Evolutionary conservation across 2,888 invertebrate genomes (phyloP).

Genomic region (Halictus ligatus): DNA sequence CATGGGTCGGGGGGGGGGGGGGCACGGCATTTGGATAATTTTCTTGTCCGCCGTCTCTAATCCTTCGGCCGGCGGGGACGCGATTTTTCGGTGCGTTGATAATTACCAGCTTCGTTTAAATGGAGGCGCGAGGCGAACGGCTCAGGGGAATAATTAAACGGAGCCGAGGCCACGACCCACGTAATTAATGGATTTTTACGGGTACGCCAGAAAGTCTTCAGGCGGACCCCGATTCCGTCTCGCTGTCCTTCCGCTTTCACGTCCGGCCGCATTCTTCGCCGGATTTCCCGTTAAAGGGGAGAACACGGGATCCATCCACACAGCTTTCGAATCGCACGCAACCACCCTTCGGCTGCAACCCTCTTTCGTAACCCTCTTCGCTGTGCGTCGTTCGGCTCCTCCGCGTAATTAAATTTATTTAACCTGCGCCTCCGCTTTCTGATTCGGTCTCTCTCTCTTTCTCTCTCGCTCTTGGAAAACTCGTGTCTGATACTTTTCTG

Average conservation of each 20-base stretch:
- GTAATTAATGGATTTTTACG: conserved; percentile 52
- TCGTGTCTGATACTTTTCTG: not conserved
- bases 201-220: conserved; percentile 20
- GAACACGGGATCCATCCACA: too few relatives aligned
- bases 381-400: not conserved
- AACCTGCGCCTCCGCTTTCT: not conserved
- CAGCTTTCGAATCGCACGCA: not conserved
- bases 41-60: conserved; percentile 74
- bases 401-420: conserved; percentile 1
- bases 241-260: not conserved
- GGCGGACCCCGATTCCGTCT: conserved; percentile 16
- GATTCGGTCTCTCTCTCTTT: not conserved
- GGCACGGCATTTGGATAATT: conserved; percentile 77
- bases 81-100: conserved; percentile 43
- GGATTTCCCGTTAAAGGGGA: conserved; percentile 4
- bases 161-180: not conserved
- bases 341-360: not conserved
- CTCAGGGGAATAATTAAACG: conserved; percentile 39
- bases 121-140: conserved; percentile 26
- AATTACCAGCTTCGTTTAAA: conserved; percentile 39
- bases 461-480: not conserved
- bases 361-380: not conserved
- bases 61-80: conserved; percentile 40
- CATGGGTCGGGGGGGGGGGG: too few relatives aligned
- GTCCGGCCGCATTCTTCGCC: conserved; percentile 22